Evolutionary conservation across 2,113 vertebrate species (phyloP), one percentile per base, ranked within the genome.

Genomic region (Chunga burmeisteri): DNA sequence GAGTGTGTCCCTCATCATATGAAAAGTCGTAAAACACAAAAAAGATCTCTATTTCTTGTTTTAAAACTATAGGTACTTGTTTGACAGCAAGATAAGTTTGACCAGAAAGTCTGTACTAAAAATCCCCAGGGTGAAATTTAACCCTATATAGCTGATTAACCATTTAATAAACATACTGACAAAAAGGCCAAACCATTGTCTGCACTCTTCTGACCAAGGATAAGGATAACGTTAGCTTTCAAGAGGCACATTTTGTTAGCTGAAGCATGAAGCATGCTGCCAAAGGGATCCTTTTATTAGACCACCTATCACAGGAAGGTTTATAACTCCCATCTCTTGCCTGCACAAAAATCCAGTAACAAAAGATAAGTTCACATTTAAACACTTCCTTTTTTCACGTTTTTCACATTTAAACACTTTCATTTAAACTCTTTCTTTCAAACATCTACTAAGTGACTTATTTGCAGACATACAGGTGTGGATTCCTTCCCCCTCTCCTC

Each of bases 101-200:
- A 72, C 27, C 90, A 96, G 86, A 94, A 97, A 91, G 73, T 58
- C 85, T 49, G 89, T 49, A 83, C 73, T 97, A 91, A 95, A 97
- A 92, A 84, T 55, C 50, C 58, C 66, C 75, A 42, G 84, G 89
- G 87, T 95, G 91, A 97, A 97, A 96, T 97, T 94, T 97, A 97
- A 96, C 93, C 38, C 75, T 75, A 44, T 67, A 93, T 58, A 90
- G 88, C 90, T 91, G 87, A 97, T 97, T 94, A 97, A 96, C 93
- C 63, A 3, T 96, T 98, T 97, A 90, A 94, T 82, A 96, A 93
- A 93, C 94, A 80, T 3, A 52, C 87, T 78, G 93, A 80, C 56
- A 96, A 94, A 87, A 94, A 78, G 88, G 94, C 94, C 78, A 97
- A 96, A 90, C 80, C 95, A 94, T 93, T 92, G 73, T 87, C 94